Conservation (phyloP, 2,888 invertebrate genomes). For the Leptopilina myrica region DNA sequence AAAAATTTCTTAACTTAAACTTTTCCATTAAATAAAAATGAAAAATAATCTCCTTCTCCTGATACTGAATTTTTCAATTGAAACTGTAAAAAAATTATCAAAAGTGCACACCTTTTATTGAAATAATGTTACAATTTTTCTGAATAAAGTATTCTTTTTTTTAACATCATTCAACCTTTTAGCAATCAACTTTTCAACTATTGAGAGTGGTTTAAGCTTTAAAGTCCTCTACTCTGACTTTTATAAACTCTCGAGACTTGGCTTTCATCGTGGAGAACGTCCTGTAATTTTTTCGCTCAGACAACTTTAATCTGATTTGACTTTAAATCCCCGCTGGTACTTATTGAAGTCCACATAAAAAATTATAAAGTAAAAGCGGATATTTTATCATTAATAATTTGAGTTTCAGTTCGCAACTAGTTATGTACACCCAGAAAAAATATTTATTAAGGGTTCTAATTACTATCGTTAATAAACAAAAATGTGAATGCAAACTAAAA, state of each 20-base stretch:
- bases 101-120: neutral
- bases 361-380: neutral
- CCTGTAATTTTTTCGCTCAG: slow-evolving; percentile 13
- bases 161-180: neutral
- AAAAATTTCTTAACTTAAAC: neutral
- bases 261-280: slow-evolving; percentile 9
- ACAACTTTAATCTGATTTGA: slow-evolving; percentile 12
- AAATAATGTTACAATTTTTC: neutral
- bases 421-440: too few relatives aligned
- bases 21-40: neutral
- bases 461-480: too few relatives aligned
- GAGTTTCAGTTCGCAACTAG: neutral
- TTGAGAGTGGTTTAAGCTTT: slow-evolving; percentile 3
- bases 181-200: slow-evolving; percentile 12
- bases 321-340: neutral
- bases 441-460: too few relatives aligned
- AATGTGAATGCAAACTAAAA: too few relatives aligned
- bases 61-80: neutral
- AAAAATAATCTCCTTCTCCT: neutral
- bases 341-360: neutral
- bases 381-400: slow-evolving; percentile 15
- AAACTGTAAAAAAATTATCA: neutral
- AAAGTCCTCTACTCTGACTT: slow-evolving; percentile 1
- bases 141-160: neutral
- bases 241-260: neutral